Percentiles rank a stretch among this genome's conserved stretches.
phyloP scores from a whole-genome alignment of 2,797 vertebrate genomes.

The Mus spretus region DNA sequence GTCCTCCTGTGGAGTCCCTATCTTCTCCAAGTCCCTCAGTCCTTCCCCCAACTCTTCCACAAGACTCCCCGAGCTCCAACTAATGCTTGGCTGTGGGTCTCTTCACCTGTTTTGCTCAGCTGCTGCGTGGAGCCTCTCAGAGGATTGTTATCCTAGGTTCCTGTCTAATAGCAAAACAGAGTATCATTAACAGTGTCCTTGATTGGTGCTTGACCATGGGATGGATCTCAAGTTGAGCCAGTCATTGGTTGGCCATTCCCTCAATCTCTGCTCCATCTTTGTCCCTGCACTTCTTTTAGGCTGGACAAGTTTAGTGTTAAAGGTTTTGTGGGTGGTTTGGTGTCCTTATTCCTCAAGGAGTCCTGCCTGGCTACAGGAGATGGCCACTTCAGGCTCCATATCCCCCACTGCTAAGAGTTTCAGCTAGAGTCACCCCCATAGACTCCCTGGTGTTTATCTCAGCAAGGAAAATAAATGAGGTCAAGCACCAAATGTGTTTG shows the following conservation, averaged over 20 bases:
- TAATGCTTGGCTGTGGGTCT: background rate
- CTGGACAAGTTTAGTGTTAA: background rate
- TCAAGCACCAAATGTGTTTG: background rate
- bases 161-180: background rate
- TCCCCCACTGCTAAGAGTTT: background rate
- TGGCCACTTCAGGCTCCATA: background rate
- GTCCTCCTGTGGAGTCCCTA: background rate
- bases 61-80: background rate
- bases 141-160: background rate
- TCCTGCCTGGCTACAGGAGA: background rate
- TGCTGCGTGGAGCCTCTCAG: background rate
- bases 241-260: background rate
- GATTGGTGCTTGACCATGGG: background rate
- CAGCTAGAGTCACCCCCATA: background rate
- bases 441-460: background rate
- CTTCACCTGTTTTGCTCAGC: background rate
- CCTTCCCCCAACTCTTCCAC: background rate
- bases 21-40: background rate
- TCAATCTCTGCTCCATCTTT: background rate
- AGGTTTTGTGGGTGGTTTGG: background rate
- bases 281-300: background rate
- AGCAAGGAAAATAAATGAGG: background rate
- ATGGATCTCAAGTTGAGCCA: background rate
- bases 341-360: background rate
- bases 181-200: background rate